A percentile compares a stretch with the other conserved stretches of the same genome.
These are phyloP conservation scores for Zygaena filipendulae DNA, from an alignment of 2,888 invertebrate species.

Conservation along the genomic window DNA sequence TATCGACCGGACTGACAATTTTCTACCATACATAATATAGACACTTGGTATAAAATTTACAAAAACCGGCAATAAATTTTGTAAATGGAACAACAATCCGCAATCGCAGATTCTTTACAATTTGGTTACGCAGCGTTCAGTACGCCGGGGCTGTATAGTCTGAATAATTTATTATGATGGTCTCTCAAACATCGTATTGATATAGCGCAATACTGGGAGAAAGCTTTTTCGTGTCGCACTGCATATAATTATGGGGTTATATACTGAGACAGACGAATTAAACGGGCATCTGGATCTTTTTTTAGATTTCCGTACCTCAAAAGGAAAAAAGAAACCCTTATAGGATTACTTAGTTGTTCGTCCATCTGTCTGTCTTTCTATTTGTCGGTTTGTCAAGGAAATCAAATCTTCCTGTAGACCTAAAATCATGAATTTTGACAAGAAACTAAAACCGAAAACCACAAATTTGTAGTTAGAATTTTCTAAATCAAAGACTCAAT, in stretches of 20 bases:
- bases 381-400: not conserved
- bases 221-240: conserved; percentile 43
- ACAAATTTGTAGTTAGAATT: not conserved
- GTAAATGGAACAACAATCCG: no score
- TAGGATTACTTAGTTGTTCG: not conserved
- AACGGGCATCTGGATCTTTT: no score
- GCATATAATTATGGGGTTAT: conserved; percentile 36
- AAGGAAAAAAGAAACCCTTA: conserved; percentile 2
- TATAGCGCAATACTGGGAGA: conserved; percentile 30
- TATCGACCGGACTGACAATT: no score
- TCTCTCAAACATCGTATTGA: conserved; percentile 24
- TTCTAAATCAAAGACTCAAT: no score
- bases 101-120: no score
- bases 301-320: conserved; percentile 1
- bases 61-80: no score
- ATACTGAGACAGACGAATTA: no score
- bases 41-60: no score
- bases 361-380: not conserved
- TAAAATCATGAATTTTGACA: not conserved
- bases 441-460: not conserved
- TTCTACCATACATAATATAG: no score
- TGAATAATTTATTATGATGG: conserved; percentile 39
- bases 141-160: no score
- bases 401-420: not conserved
- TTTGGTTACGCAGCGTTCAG: no score